phyloP scores from a whole-genome alignment of 2,888 invertebrate species.

The Syrista parreyssii region DNA sequence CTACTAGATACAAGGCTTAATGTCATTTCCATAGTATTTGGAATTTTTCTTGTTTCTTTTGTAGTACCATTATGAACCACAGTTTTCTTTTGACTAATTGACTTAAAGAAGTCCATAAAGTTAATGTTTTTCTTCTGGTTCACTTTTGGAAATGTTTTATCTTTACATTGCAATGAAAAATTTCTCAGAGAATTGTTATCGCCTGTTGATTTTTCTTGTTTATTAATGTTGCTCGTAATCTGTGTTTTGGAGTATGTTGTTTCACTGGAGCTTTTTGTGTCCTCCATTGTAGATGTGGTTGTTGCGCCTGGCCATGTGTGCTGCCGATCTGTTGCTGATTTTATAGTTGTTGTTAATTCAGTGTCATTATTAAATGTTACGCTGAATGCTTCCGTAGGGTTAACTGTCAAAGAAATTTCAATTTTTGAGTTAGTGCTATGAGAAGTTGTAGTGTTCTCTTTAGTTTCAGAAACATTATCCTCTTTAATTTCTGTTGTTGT shows the following conservation, averaged over 20 bases:
- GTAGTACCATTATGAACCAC: not conserved
- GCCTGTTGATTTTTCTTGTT: not conserved
- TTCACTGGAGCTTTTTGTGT: not conserved
- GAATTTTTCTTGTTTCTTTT: not conserved
- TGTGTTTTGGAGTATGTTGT: not conserved
- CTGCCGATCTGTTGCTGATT: not conserved
- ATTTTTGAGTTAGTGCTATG: not conserved
- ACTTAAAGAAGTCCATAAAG: not conserved
- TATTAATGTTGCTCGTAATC: not conserved
- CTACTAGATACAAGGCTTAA: not conserved
- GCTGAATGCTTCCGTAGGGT: not conserved
- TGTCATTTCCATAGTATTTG: not conserved
- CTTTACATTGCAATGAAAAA: not conserved
- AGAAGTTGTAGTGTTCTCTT: not conserved
- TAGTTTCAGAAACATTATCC: not conserved
- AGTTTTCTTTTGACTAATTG: not conserved
- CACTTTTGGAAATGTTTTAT: not conserved
- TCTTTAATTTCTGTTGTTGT: not conserved
- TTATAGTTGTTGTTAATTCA: conserved; percentile 5
- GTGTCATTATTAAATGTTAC: not conserved
- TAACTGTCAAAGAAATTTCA: not conserved
- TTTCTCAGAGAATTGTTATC: not conserved
- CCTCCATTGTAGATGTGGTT: not conserved
- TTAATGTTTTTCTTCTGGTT: not conserved
- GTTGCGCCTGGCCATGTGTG: not conserved